These are phyloP conservation scores for Spea hammondii DNA, from an alignment of 2,797 vertebrate genomes.

Conservation along the genomic window DNA sequence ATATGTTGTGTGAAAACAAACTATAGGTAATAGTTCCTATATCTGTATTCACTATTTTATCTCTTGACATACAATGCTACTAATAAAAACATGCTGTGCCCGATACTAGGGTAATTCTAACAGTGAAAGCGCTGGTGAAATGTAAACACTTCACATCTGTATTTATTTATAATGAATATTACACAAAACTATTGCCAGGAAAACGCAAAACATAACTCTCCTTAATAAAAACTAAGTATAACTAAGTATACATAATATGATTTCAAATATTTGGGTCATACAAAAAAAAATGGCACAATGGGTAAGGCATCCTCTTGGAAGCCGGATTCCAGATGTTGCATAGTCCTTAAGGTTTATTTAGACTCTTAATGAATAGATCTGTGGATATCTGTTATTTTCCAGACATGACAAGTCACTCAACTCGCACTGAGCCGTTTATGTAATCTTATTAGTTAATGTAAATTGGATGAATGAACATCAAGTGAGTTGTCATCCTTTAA, in stretches of 20 bases:
- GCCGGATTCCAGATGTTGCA: not conserved
- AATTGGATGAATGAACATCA: too few relatives aligned
- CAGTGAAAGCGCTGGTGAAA: constrained; percentile 42
- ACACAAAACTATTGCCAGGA: constrained; percentile 41
- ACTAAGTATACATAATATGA: constrained; percentile 35
- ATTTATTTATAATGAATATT: constrained; percentile 47
- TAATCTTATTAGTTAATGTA: too few relatives aligned
- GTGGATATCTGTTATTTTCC: too few relatives aligned
- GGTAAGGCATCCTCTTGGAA: constrained; percentile 39
- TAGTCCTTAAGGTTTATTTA: too few relatives aligned
- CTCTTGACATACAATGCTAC: constrained; percentile 29
- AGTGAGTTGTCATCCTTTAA: too few relatives aligned
- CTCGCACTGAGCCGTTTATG: too few relatives aligned
- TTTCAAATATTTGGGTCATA: constrained; percentile 11
- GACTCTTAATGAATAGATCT: too few relatives aligned
- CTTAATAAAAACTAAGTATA: constrained; percentile 29
- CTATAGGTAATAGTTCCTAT: constrained; percentile 17
- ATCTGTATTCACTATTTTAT: constrained; percentile 18
- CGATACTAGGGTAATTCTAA: constrained; percentile 36
- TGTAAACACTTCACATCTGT: constrained; percentile 48
- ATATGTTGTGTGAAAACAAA: not conserved
- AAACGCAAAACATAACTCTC: constrained; percentile 40
- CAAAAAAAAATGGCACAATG: constrained; percentile 46
- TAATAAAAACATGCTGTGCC: constrained; percentile 45
- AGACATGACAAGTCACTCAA: too few relatives aligned